Percentiles rank a stretch among this genome's conserved stretches.
Evolutionary conservation across 2,797 vertebrate genomes (phyloP).

Genomic region (Phoxinus dragarum): DNA sequence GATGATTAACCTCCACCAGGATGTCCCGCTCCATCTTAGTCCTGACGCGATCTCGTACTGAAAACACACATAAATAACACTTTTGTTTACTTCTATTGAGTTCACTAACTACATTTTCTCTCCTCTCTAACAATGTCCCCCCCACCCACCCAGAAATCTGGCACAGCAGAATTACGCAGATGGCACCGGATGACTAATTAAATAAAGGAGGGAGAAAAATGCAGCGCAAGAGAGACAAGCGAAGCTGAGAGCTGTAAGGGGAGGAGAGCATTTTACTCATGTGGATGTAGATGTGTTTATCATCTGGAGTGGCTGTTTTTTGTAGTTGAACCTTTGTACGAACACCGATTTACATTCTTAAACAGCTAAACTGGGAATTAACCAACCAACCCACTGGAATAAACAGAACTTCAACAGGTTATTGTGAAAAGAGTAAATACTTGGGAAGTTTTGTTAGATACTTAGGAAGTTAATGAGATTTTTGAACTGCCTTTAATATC

Average conservation of each 20-base stretch:
- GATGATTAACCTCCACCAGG: slow-evolving; percentile 95
- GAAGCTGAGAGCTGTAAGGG: slow-evolving; percentile 23
- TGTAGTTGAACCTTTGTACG: neutral
- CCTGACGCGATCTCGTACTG: slow-evolving; percentile 92
- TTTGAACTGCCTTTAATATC: slow-evolving; percentile 21
- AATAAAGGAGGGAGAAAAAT: slow-evolving; percentile 46
- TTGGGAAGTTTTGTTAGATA: neutral
- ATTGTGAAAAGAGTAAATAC: slow-evolving; percentile 11
- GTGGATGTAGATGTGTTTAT: slow-evolving; percentile 23
- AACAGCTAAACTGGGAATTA: slow-evolving; percentile 14
- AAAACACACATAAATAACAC: slow-evolving; percentile 54
- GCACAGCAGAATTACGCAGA: slow-evolving; percentile 57
- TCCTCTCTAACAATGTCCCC: slow-evolving; percentile 18
- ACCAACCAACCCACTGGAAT: slow-evolving; percentile 9
- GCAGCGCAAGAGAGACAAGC: slow-evolving; percentile 35
- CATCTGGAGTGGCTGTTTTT: neutral
- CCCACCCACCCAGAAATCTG: slow-evolving; percentile 15
- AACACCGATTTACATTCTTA: slow-evolving; percentile 9
- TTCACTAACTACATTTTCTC: slow-evolving; percentile 23
- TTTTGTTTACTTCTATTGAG: slow-evolving; percentile 18
- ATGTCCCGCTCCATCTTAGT: slow-evolving; percentile 98
- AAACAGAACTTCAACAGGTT: neutral
- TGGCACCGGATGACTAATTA: slow-evolving; percentile 59
- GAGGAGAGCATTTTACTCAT: neutral
- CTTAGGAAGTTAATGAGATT: neutral